phyloP scores from a whole-genome alignment of 1,140 invertebrate genomes.

The Caerostris darwini region DNA sequence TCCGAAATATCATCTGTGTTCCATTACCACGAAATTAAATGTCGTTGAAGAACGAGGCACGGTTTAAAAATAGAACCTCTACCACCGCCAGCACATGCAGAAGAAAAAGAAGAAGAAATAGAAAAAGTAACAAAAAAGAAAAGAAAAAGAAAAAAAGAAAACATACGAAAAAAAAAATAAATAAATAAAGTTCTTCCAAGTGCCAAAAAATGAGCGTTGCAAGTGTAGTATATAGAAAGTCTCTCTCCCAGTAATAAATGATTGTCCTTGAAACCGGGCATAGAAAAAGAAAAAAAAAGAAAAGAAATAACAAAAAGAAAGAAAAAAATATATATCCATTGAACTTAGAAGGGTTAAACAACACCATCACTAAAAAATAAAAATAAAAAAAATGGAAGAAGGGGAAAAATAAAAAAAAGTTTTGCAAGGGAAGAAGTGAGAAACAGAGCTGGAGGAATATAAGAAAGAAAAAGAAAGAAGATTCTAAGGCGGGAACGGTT shows the following conservation, averaged over 20 bases:
- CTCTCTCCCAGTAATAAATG: conserved; percentile 18
- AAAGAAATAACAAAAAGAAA: conserved; percentile 25
- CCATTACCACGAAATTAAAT: conserved; percentile 25
- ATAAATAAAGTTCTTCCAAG: conserved; percentile 39
- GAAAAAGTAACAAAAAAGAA: background rate
- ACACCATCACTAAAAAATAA: conserved; percentile 42
- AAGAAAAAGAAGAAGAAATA: background rate
- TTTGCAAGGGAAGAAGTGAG: conserved; percentile 7
- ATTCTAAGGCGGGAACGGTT: conserved; percentile 33
- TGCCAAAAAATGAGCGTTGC: conserved; percentile 66
- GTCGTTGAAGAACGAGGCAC: conserved; percentile 8
- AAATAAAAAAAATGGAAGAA: background rate
- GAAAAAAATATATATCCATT: conserved; percentile 23
- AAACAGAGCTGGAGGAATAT: background rate
- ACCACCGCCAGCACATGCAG: background rate
- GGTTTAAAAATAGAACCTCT: conserved; percentile 53
- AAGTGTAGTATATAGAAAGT: conserved; percentile 8
- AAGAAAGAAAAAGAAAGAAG: conserved; percentile 47
- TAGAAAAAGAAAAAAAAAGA: conserved; percentile 1
- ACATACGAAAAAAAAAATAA: background rate
- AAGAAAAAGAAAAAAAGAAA: background rate
- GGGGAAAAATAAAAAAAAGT: conserved; percentile 12
- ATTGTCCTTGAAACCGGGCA: conserved; percentile 50
- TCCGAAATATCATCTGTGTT: conserved; percentile 43
- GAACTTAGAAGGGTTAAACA: conserved; percentile 51